Base-by-base conservation (phyloP, 2,888 invertebrate genomes). In the Psylliodes chrysocephalus region DNA sequence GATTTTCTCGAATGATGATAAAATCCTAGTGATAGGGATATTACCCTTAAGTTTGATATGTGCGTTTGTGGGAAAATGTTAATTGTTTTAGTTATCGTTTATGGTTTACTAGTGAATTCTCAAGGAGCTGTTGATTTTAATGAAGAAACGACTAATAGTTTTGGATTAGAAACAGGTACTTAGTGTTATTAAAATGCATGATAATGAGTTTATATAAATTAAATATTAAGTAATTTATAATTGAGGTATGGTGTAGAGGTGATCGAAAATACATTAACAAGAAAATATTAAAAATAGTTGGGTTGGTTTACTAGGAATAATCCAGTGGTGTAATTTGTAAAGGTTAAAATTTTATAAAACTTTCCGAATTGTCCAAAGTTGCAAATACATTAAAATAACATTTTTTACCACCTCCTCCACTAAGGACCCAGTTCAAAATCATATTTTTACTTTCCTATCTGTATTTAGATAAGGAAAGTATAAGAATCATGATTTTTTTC, bases 161-260 rank as follows among this genome's bases (percentile, higher is more conserved):
- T 55, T 30, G 44, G 44, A 12, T 30, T 55, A 15, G 55, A 44
- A 55, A 44, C 44, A 55, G 55, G 55, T 55, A n/a, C n/a, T n/a
- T n/a, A 55, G 10, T 35, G 35, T 14, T 14, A 35, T 35, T 35
- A 14, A 35, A 35, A 35, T 35, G 35, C 35, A 35, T 35, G 8
- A 14, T n/a, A 3, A 8, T 35, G 6, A 35, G 6, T 22, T n/a
- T n/a, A 22, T 4, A 22, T 22, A 22, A 2, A 22, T 22, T 22
- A 22, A 22, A 2, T 22, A 22, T 22, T 2, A 22, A 22, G 22
- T 22, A 22, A 22, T 22, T 22, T 22, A 22, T 22, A n/a, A 25
- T 10, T 2, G 33, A 33, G 33, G 33, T 33, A 22, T 2, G 33
- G 10, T 4, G 33, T 33, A 22, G 22, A 6, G 22, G 6, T 22